phyloP scores from a whole-genome alignment of 2,113 vertebrate genomes.

The Lasiurus borealis region DNA sequence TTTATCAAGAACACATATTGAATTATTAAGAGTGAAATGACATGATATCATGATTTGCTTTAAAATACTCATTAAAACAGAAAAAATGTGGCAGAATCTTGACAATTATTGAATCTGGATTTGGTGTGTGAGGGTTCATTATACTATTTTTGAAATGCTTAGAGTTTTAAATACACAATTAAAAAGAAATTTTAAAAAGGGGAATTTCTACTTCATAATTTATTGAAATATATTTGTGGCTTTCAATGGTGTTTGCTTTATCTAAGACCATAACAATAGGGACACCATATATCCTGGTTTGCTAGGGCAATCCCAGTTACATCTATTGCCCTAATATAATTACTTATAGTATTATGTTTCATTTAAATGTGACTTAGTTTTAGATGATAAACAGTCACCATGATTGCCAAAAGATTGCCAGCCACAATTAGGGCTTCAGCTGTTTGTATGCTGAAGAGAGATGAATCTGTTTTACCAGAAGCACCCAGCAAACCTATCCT shows the following conservation, averaged over 20 bases:
- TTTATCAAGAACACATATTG: not conserved
- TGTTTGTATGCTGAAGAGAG: not conserved
- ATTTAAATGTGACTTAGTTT: constrained; percentile 12
- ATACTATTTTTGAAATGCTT: constrained; percentile 17
- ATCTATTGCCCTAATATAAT: not conserved
- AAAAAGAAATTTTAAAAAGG: not conserved
- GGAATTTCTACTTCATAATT: not conserved
- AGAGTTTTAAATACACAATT: constrained; percentile 21
- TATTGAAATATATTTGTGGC: not conserved
- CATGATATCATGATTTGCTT: constrained; percentile 14
- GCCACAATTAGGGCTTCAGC: not conserved
- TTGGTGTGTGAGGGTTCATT: not conserved
- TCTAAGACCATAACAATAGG: not conserved
- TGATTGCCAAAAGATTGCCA: not conserved
- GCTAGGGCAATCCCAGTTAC: not conserved
- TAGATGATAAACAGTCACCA: not conserved
- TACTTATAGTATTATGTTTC: constrained; percentile 23
- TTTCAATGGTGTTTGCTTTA: not conserved
- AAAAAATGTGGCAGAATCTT: constrained; percentile 35
- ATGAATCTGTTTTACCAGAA: not conserved
- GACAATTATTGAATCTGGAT: not conserved
- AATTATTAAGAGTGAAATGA: constrained; percentile 20
- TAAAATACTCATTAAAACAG: constrained; percentile 24
- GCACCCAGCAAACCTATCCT: not conserved
- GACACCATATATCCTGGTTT: not conserved